A percentile compares a stretch with the other conserved stretches of the same genome.
These are phyloP conservation scores for Microcebus ravelobensis DNA, from an alignment of 2,113 vertebrate genomes.

Conservation along the genomic window DNA sequence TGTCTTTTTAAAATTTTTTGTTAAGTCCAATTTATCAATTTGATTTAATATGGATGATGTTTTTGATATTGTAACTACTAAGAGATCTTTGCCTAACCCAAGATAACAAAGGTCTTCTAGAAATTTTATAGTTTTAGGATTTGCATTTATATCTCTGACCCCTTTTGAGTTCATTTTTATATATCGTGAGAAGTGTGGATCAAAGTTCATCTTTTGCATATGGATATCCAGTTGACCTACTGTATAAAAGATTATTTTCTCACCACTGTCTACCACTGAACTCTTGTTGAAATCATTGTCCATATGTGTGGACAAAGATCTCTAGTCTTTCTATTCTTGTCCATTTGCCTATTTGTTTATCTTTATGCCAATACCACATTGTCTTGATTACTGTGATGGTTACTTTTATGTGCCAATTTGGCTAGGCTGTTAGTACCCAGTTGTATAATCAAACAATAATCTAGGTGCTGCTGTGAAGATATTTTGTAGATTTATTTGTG, in stretches of 20 bases:
- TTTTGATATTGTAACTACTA: conserved; percentile 1
- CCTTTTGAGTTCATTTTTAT: conserved; percentile 28
- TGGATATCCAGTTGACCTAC: background rate
- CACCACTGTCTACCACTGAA: background rate
- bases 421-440: background rate
- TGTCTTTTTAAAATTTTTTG: background rate
- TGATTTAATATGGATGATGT: background rate
- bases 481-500: background rate
- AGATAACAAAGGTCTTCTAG: background rate
- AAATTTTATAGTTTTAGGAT: background rate
- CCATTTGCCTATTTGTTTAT: background rate
- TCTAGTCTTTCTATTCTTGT: background rate
- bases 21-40: background rate
- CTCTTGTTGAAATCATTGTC: conserved; percentile 2
- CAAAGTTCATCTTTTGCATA: background rate
- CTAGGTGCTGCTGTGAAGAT: background rate
- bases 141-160: background rate
- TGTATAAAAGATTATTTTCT: background rate
- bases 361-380: background rate
- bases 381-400: background rate
- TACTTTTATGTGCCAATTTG: background rate
- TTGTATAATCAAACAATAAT: background rate
- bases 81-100: background rate
- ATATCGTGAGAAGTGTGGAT: background rate
- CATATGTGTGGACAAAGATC: background rate